phyloP scores from a whole-genome alignment of 1,140 invertebrate genomes.

The Heliconius eleuchia region DNA sequence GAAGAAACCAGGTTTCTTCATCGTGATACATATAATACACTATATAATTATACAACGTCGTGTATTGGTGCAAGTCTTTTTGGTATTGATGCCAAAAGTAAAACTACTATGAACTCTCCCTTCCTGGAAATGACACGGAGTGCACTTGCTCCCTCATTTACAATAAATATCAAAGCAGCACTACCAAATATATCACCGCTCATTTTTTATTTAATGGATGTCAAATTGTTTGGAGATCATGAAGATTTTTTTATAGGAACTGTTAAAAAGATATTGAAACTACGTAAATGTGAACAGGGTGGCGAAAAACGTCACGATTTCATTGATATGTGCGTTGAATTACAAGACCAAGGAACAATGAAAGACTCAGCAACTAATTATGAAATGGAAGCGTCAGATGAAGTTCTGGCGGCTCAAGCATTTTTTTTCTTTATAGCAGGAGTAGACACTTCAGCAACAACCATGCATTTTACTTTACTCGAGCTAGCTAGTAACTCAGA shows the following conservation, averaged over 20 bases:
- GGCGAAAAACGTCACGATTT: slow-evolving; percentile 49
- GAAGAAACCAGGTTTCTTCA: slow-evolving; percentile 30
- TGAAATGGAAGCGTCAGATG: slow-evolving; percentile 55
- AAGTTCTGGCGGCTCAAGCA: slow-evolving; percentile 78
- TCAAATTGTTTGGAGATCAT: slow-evolving; percentile 47
- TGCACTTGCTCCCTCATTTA: slow-evolving; percentile 26
- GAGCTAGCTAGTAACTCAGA: slow-evolving; percentile 69
- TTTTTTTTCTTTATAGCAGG: slow-evolving; percentile 82
- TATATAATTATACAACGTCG: slow-evolving; percentile 47
- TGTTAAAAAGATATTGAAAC: slow-evolving; percentile 44
- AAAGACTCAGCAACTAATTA: slow-evolving; percentile 42
- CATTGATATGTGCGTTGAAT: slow-evolving; percentile 48
- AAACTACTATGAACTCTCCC: slow-evolving; percentile 51
- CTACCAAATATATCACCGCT: slow-evolving; percentile 34
- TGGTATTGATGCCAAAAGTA: slow-evolving; percentile 45
- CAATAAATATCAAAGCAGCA: slow-evolving; percentile 39
- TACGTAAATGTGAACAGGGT: slow-evolving; percentile 22
- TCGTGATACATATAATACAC: slow-evolving; percentile 38
- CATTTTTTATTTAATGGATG: slow-evolving; percentile 41
- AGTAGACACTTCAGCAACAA: slow-evolving; percentile 76
- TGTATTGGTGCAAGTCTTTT: slow-evolving; percentile 50
- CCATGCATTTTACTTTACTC: slow-evolving; percentile 62
- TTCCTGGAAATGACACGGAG: slow-evolving; percentile 46
- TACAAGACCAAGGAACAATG: slow-evolving; percentile 48
- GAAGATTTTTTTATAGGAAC: slow-evolving; percentile 50